Evolutionary conservation across 2,113 vertebrate genomes (phyloP), one percentile per base, ranked within the genome.

Genomic region (Varanus komodoensis): DNA sequence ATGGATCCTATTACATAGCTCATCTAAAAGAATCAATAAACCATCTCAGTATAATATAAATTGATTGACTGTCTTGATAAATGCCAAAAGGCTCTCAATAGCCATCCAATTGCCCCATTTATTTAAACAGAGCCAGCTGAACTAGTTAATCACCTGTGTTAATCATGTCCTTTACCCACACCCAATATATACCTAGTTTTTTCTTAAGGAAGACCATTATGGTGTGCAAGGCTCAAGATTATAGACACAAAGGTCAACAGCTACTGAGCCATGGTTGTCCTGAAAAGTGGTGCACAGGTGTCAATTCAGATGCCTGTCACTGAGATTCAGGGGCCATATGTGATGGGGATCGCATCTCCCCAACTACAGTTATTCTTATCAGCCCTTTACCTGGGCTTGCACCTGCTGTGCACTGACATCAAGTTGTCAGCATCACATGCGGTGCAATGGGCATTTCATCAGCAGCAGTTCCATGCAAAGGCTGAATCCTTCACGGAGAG

Each of bases 1-100:
- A 87, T 83, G 89, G 67, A 92, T 94, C n/a, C 85, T 73, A 92
- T 95, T 91, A 92, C 77, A 82, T 87, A 52, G 81, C 54, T 95
- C 91, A 89, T 89, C 83, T 81, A 27, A 44, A 82, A 69, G 93
- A 95, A 96, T 94, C 93, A 32, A 89, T 88, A 84, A 74, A 64
- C 27, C 88, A 92, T 93, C 91, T 93, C 27, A 50, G 61, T 34
- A 87, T 6, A 71, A 86, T 83, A 91, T 78, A 44, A 94, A 95
- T 9, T 93, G 79, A 85, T 91, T 38, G 71, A 68, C 38, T 44
- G 67, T 92, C 91, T 92, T 82, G 88, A 92, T 93, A 87, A 93
- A 67, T 86, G 93, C 89, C 89, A 87, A 84, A 89, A 93, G 48
- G 57, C 69, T 32, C 11, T 89, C 82, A 1, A 2, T 87, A 88